Evolutionary conservation across 1,140 invertebrate genomes (phyloP), one percentile per base, ranked within the genome.

Genomic region (Pseudomyrmex cubaensis): DNA sequence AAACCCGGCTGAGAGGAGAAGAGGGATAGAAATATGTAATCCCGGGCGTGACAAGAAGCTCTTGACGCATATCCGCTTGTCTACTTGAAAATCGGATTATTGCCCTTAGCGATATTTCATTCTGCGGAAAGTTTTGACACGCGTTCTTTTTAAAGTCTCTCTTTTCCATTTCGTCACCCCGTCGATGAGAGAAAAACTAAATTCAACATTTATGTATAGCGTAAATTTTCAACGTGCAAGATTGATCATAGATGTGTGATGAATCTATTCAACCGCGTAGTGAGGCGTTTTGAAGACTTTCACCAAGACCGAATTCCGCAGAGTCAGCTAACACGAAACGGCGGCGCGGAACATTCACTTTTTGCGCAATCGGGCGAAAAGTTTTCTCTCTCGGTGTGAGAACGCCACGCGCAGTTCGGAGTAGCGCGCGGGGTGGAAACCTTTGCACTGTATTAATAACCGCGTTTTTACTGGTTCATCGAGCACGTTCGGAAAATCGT

Each of bases 361-460:
- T 85, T 85, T 73, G 48, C 70, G 17, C 70, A 76, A 74, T 63
- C 70, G 22, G 5, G 61, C 50, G 70, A 82, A 20, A 64, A 82
- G 13, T 52, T 75, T 46, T 63, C 70, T 76, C 15, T 35, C 17
- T 17, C 35, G 59, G 5, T 15, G 22, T 76, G 13, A 35, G 2
- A 52, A 52, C 20, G 44, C 48, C n/a, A 25, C 12, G 22, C n/a
- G 44, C 48, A 76, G n/a, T 77, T 44, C 1, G 8, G n/a, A 8
- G 5, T 13, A 46, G 12, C 13, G 35, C n/a, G 13, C 12, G 52
- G 50, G 17, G 2, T 13, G 56, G 22, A 46, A 44, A 63, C 35
- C 50, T 82, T 80, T 59, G 61, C 35, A 80, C 70, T 73, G 35
- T 82, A 82, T 73, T 82, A 82, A 82, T 75, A 75, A 74, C 78